Base-by-base conservation (phyloP, 2,113 vertebrate species). In the Pogona vitticeps region DNA sequence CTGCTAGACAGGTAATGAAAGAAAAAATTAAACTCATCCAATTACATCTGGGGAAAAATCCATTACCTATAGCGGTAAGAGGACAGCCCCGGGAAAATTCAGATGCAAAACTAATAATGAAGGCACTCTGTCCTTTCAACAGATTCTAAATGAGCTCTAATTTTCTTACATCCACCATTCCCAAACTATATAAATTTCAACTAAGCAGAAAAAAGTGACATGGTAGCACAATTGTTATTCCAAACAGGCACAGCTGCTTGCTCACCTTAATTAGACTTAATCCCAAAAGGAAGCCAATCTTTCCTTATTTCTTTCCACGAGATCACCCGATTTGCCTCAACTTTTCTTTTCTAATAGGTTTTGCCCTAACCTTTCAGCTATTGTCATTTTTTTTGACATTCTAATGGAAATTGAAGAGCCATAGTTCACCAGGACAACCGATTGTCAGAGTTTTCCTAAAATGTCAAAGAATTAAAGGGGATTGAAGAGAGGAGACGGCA, bases 31-130 rank as follows among this genome's bases (percentile, higher is more conserved):
- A 97, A 97, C 96, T 97, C 97, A 97, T 97, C 96, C 97, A 97
- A 97, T 97, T 97, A 97, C 96, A 97, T 97, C 96, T 96, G 92
- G 95, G 96, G 95, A 94, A 97, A 97, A 97, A 97, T 97, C 96
- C 97, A 97, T 97, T 97, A 97, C 96, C 96, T 97, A 96, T 96
- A 97, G 97, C 94, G 95, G 96, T 95, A 95, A 97, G 95, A 96
- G 95, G 95, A 97, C 96, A 95, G 97, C 97, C 97, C 94, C 95
- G 96, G 97, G 97, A 97, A 97, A 97, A 97, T 97, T 97, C 97
- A 97, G 96, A 97, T 97, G 97, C 96, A 97, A 97, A 97, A 97
- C 97, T 97, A 97, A 97, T 97, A 97, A 97, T 97, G 96, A 97
- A 97, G 95, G 96, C 94, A 79, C 95, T 96, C 94, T 96, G 96